Base-by-base conservation (phyloP, 1,140 invertebrate genomes). In the Schlechtendalia chinensis region DNA sequence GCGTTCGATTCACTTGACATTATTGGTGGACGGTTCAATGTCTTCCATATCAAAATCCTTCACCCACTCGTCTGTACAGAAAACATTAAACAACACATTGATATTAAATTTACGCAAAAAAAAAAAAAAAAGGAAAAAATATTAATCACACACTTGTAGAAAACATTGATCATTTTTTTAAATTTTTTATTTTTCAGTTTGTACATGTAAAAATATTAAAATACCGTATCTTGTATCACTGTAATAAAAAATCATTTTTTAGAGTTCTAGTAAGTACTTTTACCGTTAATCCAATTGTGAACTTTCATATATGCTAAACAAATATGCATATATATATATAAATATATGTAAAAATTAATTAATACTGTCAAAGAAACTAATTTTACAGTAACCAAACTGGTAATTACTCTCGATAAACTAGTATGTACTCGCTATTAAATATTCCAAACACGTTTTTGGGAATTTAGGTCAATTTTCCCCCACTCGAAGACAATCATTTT, bases 11-110 rank as follows among this genome's bases (percentile, higher is more conserved):
- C 16, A 79, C 45, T 79, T 79, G 16, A 39, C 8, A 39, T n/a
- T 47, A 54, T 12, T 54, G 45, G 32, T 50, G 3, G 75, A 19
- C 19, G 75, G n/a, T 81, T 83, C 82, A 39, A 81, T 81, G n/a
- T 84, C 84, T 63, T 84, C 84, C n/a, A 84, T 59, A 82, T 84
- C 84, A 81, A 84, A 84, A 63, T 84, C 84, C 67, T 83, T 82
- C 32, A 84, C 84, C 84, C 84, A 84, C 53, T 84, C 84, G 45
- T 83, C 84, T 74, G 81, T 82, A 83, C 54, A 83, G 82, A 83
- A 63, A 58, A 53, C 39, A 82, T 65, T 39, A 39, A n/a, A 59
- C 12, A 72, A 54, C 19, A 16, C 19, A 54, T 19, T 27, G 45
- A 39, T 8, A 39, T 39, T 39, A 39, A 39, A 39, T 39, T 39